These are phyloP conservation scores for Platichthys flesus DNA, from an alignment of 2,113 vertebrate species.

Conservation along the genomic window DNA sequence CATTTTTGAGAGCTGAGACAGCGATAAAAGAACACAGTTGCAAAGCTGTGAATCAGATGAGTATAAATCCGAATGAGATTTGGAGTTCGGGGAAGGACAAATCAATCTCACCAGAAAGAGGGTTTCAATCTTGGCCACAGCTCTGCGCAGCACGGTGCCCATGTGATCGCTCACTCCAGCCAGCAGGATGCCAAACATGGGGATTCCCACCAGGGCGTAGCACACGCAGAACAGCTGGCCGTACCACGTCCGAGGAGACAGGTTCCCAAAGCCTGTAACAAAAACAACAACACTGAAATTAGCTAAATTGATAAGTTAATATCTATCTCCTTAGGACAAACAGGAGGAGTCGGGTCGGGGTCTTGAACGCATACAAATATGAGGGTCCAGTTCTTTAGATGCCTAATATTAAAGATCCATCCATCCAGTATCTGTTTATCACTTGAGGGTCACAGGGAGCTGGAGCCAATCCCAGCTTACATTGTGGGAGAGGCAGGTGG, in stretches of 20 bases:
- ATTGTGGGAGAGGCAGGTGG: too few species aligned
- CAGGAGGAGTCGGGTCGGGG: too few species aligned
- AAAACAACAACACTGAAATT: background rate
- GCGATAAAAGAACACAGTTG: background rate
- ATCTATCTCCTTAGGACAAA: too few species aligned
- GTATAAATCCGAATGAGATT: constrained; percentile 11
- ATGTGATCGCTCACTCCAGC: constrained; percentile 91
- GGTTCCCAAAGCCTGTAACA: constrained; percentile 88
- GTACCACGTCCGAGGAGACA: constrained; percentile 84
- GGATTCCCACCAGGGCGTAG: constrained; percentile 92
- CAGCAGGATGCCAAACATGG: constrained; percentile 91
- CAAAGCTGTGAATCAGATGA: background rate
- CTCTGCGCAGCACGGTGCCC: constrained; percentile 86
- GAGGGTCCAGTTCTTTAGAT: too few species aligned
- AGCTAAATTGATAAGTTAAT: background rate
- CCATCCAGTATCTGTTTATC: too few species aligned
- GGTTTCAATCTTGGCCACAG: constrained; percentile 89
- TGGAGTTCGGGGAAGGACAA: constrained; percentile 31
- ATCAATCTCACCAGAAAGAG: constrained; percentile 88
- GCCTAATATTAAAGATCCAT: too few species aligned
- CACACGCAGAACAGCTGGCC: constrained; percentile 92
- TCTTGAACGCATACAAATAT: too few species aligned
- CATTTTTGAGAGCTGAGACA: background rate
- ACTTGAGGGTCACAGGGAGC: too few species aligned
- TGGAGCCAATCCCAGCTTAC: too few species aligned